Evolutionary conservation across 2,888 invertebrate species (phyloP).

Genomic region (Eledone cirrhosa): DNA sequence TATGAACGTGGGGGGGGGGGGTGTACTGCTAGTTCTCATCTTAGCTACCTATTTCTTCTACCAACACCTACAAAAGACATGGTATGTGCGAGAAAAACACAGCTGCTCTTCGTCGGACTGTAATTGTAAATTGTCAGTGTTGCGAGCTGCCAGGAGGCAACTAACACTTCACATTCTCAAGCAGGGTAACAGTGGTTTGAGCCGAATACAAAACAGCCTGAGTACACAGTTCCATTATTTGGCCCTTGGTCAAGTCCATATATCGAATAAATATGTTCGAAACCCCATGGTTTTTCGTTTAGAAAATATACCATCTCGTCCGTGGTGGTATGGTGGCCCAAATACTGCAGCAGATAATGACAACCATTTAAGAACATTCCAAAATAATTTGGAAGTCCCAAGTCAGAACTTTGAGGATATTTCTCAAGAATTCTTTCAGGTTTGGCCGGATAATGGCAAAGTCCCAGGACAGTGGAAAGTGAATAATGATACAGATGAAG

Average conservation of each 20-base stretch:
- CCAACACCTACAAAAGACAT: too few relatives aligned
- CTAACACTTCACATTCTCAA: not conserved
- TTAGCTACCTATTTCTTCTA: too few relatives aligned
- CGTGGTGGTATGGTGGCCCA: conserved; percentile 34
- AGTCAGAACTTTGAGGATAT: conserved; percentile 32
- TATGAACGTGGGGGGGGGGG: too few relatives aligned
- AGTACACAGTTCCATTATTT: conserved; percentile 5
- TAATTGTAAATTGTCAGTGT: not conserved
- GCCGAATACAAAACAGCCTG: not conserved
- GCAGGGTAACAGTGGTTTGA: conserved; percentile 1
- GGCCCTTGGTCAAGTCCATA: not conserved
- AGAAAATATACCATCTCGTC: conserved; percentile 35
- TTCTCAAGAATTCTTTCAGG: conserved; percentile 33
- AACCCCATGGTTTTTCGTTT: conserved; percentile 37
- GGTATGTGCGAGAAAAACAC: too few relatives aligned
- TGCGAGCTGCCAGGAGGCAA: conserved; percentile 12
- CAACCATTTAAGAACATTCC: not conserved
- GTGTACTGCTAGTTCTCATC: too few relatives aligned
- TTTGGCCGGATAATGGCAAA: conserved; percentile 30
- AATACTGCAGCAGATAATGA: not conserved
- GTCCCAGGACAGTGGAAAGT: conserved; percentile 44
- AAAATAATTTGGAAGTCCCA: conserved; percentile 29
- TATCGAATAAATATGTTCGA: conserved; percentile 6
- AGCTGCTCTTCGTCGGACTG: conserved; percentile 14
- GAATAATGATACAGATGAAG: conserved; percentile 53